Evolutionary conservation across 2,888 invertebrate genomes (phyloP), one percentile per base, ranked within the genome.

Genomic region (Lepidochrysops patricia): DNA sequence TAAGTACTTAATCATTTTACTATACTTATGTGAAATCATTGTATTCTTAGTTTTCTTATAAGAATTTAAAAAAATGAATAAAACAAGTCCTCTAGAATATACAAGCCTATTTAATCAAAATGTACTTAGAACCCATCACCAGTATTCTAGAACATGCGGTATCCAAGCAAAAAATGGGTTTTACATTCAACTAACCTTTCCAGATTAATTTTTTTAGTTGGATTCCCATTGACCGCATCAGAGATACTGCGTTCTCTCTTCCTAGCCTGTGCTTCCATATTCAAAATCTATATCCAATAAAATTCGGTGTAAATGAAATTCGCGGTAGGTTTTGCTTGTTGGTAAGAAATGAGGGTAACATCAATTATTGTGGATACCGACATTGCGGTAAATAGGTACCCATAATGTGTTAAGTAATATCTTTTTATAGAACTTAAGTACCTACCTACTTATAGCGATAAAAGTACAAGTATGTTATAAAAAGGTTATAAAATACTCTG

Each of bases 191-290:
- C 74, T 69, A 76, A 84, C 85, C 87, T 87, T 68, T 77, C 74
- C 61, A 72, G 63, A 56, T 73, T 65, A 57, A 79, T 52, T 66
- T 79, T 85, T 80, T 86, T 85, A 59, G 77, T 66, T 62, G 75
- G 15, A 74, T 83, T 86, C 61, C 78, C 82, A 65, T 70, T 70
- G 56, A 72, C 67, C 66, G 77, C 77, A 60, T 73, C 75, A 23
- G 83, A 83, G 37, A 84, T 81, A 74, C 75, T 75, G 63, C 82
- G 77, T 60, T 73, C 70, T 70, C 85, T 79, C 79, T 86, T 86
- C 69, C 70, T 72, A 71, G 63, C 66, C 49, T 59, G 61, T 62
- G 37, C 62, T 57, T 68, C 68, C 68, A 70, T 70, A 64, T 61
- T 64, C 62, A 64, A 63, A 66, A 63, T 61, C 60, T 48, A 57